Evolutionary conservation across 2,888 invertebrate species (phyloP), one percentile per base, ranked within the genome.

Genomic region (Pediacus dermestoides): DNA sequence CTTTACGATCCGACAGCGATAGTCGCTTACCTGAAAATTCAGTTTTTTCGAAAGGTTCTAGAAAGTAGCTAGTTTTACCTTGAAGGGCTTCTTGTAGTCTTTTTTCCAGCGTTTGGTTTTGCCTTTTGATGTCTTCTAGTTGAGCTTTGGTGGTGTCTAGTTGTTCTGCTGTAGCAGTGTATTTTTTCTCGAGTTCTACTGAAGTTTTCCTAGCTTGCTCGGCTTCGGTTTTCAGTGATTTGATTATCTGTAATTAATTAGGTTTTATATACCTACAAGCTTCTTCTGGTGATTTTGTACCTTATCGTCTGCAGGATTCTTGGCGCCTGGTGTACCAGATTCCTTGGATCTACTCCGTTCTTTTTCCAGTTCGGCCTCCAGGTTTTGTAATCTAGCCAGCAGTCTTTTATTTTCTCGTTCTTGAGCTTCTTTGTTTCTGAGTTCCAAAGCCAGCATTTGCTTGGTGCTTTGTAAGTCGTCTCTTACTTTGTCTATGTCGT

Each of bases 381-480:
- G 72, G 59, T 88, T 88, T 14, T 82, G 77, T 63, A 90, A 82
- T 67, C 82, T 82, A 32, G 85, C 81, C 64, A 82, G 73, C 32
- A 91, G 75, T 56, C 88, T 81, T 66, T 89, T 89, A 63, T 89
- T 91, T 69, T 92, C 91, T 59, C 88, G 53, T 11, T 63, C 62
- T 48, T 88, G 78, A 1, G 85, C 85, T 67, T 89, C 89, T 61
- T 89, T 90, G 61, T 88, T 88, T 58, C 79, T 76, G 53, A 91
- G 71, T 70, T 92, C 92, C 40, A 89, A 75, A 8, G 90, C 90
- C 44, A 92, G 71, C 75, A 92, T 81, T 71, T 92, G 91, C 68
- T 92, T 92, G 4, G 90, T 90, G 40, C 90, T 90, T 63, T 92
- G 91, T 22, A 92, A 76, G 65, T 92, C 92, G 62, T 92, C 92